phyloP scores from a whole-genome alignment of 2,113 vertebrate species.

The Columba livia region DNA sequence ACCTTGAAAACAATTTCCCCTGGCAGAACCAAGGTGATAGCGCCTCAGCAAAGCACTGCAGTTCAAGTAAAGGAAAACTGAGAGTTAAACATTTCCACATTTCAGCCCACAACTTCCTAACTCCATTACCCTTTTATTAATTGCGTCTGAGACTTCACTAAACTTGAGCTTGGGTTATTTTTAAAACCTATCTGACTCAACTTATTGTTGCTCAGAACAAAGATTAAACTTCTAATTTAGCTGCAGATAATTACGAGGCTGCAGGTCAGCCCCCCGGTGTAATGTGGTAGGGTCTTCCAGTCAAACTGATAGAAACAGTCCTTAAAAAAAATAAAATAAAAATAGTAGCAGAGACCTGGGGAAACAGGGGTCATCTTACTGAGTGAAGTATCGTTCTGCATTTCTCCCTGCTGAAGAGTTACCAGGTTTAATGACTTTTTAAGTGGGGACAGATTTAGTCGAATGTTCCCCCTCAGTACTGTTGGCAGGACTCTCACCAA shows the following conservation, averaged over 20 bases:
- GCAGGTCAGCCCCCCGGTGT: conserved; percentile 52
- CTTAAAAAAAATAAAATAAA: neutral
- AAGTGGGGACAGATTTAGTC: neutral
- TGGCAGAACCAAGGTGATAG: neutral
- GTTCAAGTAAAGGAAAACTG: neutral
- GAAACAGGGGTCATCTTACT: neutral
- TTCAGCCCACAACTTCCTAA: conserved; percentile 58
- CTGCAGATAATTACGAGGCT: conserved; percentile 65
- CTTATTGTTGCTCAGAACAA: conserved; percentile 63
- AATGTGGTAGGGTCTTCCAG: conserved; percentile 4
- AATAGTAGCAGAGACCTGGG: neutral
- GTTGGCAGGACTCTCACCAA: neutral
- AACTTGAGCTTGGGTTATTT: conserved; percentile 65
- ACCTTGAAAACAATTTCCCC: neutral
- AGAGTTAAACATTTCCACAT: conserved; percentile 40
- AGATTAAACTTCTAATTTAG: conserved; percentile 73
- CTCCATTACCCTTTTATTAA: conserved; percentile 61
- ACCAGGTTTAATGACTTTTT: neutral
- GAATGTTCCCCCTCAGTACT: neutral
- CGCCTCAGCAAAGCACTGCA: neutral
- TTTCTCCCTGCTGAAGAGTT: neutral
- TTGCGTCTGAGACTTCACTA: conserved; percentile 62
- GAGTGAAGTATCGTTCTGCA: neutral
- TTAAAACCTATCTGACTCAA: conserved; percentile 68
- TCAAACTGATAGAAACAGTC: neutral